Conservation (phyloP, 2,888 invertebrate genomes). For the Drosophila multiciliata region DNA sequence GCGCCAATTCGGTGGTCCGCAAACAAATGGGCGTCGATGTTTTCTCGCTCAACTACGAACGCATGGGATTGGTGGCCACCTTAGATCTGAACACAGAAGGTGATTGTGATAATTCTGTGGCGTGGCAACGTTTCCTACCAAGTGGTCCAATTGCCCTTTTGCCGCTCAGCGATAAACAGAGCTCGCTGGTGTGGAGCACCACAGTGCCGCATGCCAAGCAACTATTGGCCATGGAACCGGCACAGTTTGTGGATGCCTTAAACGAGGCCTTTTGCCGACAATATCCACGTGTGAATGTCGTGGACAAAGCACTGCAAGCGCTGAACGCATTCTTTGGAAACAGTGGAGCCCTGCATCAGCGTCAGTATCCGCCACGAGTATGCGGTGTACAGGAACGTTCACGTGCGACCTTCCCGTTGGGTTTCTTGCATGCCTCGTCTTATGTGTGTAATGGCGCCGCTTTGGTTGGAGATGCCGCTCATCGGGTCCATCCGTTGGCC, state of each 20-base stretch:
- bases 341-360: slow-evolving; percentile 75
- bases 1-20: slow-evolving; percentile 94
- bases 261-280: slow-evolving; percentile 90
- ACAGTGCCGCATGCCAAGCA: slow-evolving; percentile 90
- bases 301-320: slow-evolving; percentile 85
- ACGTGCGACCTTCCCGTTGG: slow-evolving; percentile 96
- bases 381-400: slow-evolving; percentile 80
- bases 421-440: slow-evolving; percentile 94
- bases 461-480: slow-evolving; percentile 95
- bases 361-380: slow-evolving; percentile 84
- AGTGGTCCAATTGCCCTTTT: slow-evolving; percentile 96
- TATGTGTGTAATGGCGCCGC: slow-evolving; percentile 94
- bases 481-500: slow-evolving; percentile 97
- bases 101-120: slow-evolving; percentile 92
- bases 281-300: slow-evolving; percentile 80
- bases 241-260: slow-evolving; percentile 94
- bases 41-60: slow-evolving; percentile 93
- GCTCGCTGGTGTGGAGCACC: slow-evolving; percentile 98
- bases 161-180: slow-evolving; percentile 91
- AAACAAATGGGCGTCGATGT: slow-evolving; percentile 92
- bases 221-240: slow-evolving; percentile 89
- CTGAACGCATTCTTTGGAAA: slow-evolving; percentile 84
- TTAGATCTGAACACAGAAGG: slow-evolving; percentile 89
- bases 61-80: slow-evolving; percentile 97
- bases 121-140: slow-evolving; percentile 98